Evolutionary conservation across 2,888 invertebrate species (phyloP).

Genomic region (Thymelicus lineola): DNA sequence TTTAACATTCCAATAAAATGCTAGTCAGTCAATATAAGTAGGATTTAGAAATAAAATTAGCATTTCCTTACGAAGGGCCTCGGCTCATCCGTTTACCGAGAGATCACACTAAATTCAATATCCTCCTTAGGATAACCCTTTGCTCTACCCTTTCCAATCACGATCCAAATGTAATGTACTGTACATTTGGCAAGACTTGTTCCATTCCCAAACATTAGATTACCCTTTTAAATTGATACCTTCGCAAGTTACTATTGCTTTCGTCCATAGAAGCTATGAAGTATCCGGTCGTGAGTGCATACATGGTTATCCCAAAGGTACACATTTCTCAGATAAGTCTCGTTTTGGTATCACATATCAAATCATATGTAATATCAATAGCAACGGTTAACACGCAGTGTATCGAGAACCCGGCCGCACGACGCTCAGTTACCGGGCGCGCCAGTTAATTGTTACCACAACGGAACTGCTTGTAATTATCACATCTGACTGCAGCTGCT

Average conservation of each 20-base stretch:
- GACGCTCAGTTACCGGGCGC: constrained; percentile 22
- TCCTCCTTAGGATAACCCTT: background rate
- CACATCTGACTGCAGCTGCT: background rate
- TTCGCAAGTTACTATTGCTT: background rate
- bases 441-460: constrained; percentile 15
- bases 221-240: background rate
- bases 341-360: no score
- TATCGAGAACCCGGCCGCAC: background rate
- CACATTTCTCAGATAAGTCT: no score
- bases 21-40: background rate
- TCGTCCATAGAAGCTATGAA: no score
- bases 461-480: constrained; percentile 21
- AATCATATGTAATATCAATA: no score
- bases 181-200: background rate
- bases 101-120: background rate
- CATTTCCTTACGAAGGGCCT: background rate
- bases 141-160: background rate
- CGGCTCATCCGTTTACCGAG: background rate
- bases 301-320: no score
- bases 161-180: background rate
- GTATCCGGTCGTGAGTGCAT: no score
- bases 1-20: background rate
- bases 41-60: background rate
- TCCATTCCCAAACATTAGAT: background rate
- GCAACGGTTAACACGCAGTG: background rate